Base-by-base conservation (phyloP, 1,140 invertebrate genomes). In the Drosophila sp. region DNA sequence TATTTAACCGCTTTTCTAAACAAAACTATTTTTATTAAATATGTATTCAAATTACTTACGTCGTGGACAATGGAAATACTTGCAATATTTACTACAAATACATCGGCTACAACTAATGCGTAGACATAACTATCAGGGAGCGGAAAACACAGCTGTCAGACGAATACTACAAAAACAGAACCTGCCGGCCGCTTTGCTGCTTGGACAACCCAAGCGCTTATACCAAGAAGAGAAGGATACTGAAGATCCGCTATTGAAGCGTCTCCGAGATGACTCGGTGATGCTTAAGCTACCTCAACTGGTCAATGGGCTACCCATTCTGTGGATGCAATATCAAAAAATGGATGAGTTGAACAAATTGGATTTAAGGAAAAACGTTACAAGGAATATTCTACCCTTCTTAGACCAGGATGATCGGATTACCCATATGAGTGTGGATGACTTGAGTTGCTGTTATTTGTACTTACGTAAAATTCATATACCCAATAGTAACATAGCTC, bases 401-500 rank as follows among this genome's bases (percentile, higher is more conserved):
- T 35, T 90, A 25, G 50, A 41, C 5, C 5, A 60, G 1, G 40
- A 71, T 25, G 25, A 27, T 50, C 23, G 7, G 2, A 47, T 90
- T 32, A 10, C 44, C 8, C 11, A 64, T 8, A 64, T 92, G 67
- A 72, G 76, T 35, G 41, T 74, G 0, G 50, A 77, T n/a, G 79
- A 83, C 2, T 60, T 89, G 17, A 89, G 85, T 38, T 74, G 83
- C 17, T 83, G 76, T 62, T 90, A 89, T 27, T 63, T 92, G 4
- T 86, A 91, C 47, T 47, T 92, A 7, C 78, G 89, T 0, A 90
- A 90, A 54, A 74, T 92, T 69, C 79, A 76, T 33, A 60, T 90
- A 23, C 44, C 72, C 0, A 82, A 90, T 56, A 38, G 56, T 8
- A 63, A 91, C 27, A 1, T 25, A 2, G 44, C 54, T 30, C 27